Conservation (phyloP, 2,888 invertebrate genomes). For the Halocaridina rubra region DNA sequence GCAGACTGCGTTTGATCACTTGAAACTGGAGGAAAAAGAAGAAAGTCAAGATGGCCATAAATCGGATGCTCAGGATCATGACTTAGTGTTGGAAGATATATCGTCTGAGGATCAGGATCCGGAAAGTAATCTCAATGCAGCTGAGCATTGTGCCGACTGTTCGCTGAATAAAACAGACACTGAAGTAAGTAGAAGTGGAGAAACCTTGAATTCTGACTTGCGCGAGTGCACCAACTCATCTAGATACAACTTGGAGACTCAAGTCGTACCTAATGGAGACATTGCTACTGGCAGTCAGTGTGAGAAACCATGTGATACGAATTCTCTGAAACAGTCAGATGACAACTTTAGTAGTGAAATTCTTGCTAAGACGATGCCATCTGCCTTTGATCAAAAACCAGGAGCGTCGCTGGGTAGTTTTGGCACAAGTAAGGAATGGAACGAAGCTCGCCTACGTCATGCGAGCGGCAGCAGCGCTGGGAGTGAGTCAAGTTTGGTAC, state of each 20-base stretch:
- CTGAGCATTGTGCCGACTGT: not conserved
- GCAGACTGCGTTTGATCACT: not conserved
- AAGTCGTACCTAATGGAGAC: not conserved
- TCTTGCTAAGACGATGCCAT: not conserved
- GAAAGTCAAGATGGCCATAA: not conserved
- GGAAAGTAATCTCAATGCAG: not conserved
- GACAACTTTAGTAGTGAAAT: not conserved
- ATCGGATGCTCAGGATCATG: not conserved
- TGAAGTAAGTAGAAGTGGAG: not conserved
- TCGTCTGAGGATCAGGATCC: not conserved
- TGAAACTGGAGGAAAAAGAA: not conserved
- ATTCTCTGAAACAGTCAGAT: not conserved
- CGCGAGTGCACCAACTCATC: not conserved
- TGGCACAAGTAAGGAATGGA: conserved; percentile 21
- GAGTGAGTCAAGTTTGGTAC: not conserved
- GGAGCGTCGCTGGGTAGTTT: not conserved
- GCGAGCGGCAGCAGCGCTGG: conserved; percentile 45
- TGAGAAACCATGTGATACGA: not conserved
- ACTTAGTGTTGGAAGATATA: not conserved
- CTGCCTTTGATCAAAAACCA: not conserved
- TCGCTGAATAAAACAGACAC: not conserved
- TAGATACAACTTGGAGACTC: not conserved
- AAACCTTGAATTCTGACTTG: not conserved
- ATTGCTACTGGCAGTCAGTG: not conserved
- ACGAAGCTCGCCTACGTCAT: conserved; percentile 36